Percentiles rank a stretch among this genome's conserved stretches.
Evolutionary conservation across 1,140 invertebrate genomes (phyloP).

Genomic region (Lineus longissimus): DNA sequence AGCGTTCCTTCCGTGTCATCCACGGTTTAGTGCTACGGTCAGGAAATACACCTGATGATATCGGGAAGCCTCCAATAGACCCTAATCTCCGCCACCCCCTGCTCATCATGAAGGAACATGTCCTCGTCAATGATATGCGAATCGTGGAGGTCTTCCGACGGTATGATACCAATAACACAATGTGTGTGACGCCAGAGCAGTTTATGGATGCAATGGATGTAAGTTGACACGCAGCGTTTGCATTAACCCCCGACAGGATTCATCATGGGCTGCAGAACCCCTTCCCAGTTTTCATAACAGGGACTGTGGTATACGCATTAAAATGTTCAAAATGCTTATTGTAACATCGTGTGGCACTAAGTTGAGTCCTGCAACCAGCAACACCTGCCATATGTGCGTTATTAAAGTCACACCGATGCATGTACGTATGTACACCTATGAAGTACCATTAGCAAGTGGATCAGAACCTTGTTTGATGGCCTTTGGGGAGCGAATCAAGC

Average conservation of each 20-base stretch:
- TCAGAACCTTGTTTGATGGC: too few relatives aligned
- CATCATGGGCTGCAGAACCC: not conserved
- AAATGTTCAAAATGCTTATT: too few relatives aligned
- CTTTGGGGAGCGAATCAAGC: too few relatives aligned
- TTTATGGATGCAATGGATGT: constrained; percentile 46
- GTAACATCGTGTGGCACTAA: too few relatives aligned
- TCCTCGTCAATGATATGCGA: constrained; percentile 45
- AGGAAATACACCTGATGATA: constrained; percentile 47
- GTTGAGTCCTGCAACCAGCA: too few relatives aligned
- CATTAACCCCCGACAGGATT: not conserved
- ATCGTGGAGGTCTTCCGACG: constrained; percentile 41
- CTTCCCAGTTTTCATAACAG: not conserved
- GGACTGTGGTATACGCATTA: not conserved
- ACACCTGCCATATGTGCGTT: not conserved
- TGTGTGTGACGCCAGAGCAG: constrained; percentile 38
- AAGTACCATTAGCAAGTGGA: too few relatives aligned
- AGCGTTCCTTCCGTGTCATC: constrained; percentile 35
- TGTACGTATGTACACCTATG: too few relatives aligned
- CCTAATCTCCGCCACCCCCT: constrained; percentile 35
- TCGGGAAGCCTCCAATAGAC: constrained; percentile 44
- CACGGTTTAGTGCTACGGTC: constrained; percentile 43
- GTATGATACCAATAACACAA: constrained; percentile 35
- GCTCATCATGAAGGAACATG: constrained; percentile 43
- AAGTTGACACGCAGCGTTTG: constrained; percentile 11
- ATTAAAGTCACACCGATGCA: too few relatives aligned